Conservation (phyloP, 2,888 invertebrate genomes). For the Lasius platythorax region DNA sequence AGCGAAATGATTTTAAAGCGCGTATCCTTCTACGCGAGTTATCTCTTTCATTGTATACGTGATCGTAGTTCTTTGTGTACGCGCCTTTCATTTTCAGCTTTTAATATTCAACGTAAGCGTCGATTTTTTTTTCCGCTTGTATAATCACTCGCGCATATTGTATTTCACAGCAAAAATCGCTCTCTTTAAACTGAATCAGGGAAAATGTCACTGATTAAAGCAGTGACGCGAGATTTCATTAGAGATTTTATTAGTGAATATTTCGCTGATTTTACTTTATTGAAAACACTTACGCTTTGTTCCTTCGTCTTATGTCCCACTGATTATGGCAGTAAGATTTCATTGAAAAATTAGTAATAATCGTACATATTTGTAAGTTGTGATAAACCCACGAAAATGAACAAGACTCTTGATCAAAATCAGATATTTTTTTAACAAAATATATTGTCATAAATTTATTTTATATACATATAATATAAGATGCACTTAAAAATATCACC, state of each 20-base stretch:
- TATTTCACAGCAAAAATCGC: background rate
- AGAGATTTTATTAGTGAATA: background rate
- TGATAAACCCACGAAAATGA: no score
- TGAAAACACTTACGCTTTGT: no score
- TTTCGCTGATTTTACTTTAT: background rate
- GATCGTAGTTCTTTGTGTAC: background rate
- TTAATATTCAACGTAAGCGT: background rate
- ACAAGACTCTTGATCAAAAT: no score
- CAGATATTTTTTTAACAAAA: no score
- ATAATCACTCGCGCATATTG: background rate
- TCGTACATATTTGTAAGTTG: no score
- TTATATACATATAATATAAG: no score
- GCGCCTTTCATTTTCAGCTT: background rate
- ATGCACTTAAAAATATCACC: no score
- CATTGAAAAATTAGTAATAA: background rate
- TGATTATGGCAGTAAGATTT: background rate
- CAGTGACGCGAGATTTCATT: background rate
- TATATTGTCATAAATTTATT: no score
- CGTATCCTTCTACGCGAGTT: background rate
- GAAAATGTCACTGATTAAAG: background rate
- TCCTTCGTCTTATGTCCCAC: no score
- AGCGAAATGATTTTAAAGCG: slow-evolving; percentile 34
- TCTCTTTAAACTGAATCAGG: background rate
- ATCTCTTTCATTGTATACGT: background rate
- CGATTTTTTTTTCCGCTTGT: background rate